Conservation (phyloP, 64 coral and sea anemone species). For the Pocillopora verrucosa region DNA sequence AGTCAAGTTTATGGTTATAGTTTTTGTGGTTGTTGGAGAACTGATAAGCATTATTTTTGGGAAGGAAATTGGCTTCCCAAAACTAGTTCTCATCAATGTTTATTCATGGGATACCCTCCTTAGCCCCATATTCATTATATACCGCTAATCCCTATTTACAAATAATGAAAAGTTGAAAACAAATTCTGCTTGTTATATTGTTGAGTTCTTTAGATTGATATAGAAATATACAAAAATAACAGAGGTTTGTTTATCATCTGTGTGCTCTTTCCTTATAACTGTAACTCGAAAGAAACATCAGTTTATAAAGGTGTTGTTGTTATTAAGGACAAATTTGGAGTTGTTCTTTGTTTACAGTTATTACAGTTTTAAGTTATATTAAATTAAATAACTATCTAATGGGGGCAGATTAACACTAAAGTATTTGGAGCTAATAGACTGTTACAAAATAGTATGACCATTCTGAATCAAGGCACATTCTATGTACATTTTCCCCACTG, state of each 20-base stretch:
- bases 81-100: too few species aligned
- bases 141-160: constrained; percentile 34
- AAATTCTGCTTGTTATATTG: constrained; percentile 31
- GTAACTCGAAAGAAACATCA: too few species aligned
- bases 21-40: too few species aligned
- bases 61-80: too few species aligned
- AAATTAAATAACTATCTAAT: constrained; percentile 10
- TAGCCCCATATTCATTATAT: constrained; percentile 28
- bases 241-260: not conserved
- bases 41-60: too few species aligned
- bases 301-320: too few species aligned
- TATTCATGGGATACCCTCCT: constrained; percentile 18
- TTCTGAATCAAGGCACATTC: not conserved
- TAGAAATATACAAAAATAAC: constrained; percentile 16
- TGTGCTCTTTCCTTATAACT: too few species aligned
- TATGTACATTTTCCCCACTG: not conserved
- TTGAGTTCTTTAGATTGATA: too few species aligned
- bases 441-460: not conserved
- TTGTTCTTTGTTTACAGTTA: too few species aligned
- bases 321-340: too few species aligned
- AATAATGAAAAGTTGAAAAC: constrained; percentile 22
- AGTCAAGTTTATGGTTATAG: not conserved
- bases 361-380: too few species aligned
- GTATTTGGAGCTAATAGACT: not conserved
- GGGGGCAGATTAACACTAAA: not conserved